phyloP scores from a whole-genome alignment of 1,140 invertebrate genomes.

The Thereuonema tuberculata region DNA sequence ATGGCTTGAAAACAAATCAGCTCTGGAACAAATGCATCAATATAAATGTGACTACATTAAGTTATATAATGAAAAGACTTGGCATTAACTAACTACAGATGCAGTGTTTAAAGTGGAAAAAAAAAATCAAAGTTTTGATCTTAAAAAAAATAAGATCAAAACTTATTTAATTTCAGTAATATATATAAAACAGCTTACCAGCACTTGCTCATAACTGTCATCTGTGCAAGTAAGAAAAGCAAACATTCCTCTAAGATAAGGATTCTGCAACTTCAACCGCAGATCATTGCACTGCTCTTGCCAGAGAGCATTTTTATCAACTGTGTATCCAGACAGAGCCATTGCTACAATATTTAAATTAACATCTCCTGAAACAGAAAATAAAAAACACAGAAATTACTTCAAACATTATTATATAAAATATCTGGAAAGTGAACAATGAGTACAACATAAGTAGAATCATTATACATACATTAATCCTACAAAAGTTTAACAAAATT shows the following conservation, averaged over 20 bases:
- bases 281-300: conserved; percentile 57
- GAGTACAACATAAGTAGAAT: not conserved
- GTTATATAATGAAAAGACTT: no score
- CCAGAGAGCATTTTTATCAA: conserved; percentile 69
- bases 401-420: no score
- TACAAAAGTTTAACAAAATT: not conserved
- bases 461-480: not conserved
- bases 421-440: not conserved
- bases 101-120: not conserved
- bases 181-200: conserved; percentile 42
- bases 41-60: no score
- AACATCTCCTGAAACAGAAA: not conserved
- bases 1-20: no score
- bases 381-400: not conserved
- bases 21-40: no score
- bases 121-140: no score
- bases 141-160: not conserved
- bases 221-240: conserved; percentile 71
- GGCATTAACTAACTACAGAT: no score
- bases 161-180: conserved; percentile 5
- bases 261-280: conserved; percentile 57
- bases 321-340: conserved; percentile 74
- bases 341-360: conserved; percentile 56
- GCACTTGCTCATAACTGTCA: conserved; percentile 60
- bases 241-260: conserved; percentile 83